phyloP scores from a whole-genome alignment of 1,140 invertebrate genomes.

The Hyles euphorbiae region DNA sequence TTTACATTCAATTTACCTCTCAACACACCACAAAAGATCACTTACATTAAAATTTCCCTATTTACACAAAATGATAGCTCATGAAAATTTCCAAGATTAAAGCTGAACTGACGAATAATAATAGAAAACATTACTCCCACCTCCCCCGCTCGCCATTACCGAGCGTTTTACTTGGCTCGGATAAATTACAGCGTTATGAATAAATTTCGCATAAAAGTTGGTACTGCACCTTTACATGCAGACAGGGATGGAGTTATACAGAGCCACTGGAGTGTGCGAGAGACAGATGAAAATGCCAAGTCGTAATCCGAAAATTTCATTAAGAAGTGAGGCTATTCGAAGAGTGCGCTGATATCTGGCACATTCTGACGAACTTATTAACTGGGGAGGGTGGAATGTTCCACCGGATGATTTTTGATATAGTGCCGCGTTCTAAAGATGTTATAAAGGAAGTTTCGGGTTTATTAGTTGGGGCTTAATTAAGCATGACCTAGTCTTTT shows the following conservation, averaged over 20 bases:
- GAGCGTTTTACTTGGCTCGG: slow-evolving; percentile 57
- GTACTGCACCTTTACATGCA: slow-evolving; percentile 60
- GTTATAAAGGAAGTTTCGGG: slow-evolving; percentile 6
- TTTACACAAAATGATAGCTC: slow-evolving; percentile 44
- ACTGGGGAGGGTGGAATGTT: slow-evolving; percentile 52
- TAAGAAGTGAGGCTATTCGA: slow-evolving; percentile 68
- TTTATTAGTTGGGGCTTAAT: no score
- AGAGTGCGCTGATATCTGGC: slow-evolving; percentile 65
- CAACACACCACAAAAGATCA: background rate
- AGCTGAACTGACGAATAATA: slow-evolving; percentile 59
- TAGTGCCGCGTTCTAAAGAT: slow-evolving; percentile 37
- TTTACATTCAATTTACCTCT: background rate
- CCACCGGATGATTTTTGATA: slow-evolving; percentile 55
- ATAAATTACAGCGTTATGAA: slow-evolving; percentile 74
- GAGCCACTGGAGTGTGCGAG: slow-evolving; percentile 21
- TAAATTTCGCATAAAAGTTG: slow-evolving; percentile 73
- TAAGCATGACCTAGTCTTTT: no score
- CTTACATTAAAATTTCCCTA: slow-evolving; percentile 11
- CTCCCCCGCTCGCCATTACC: slow-evolving; percentile 47
- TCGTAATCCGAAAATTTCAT: slow-evolving; percentile 74
- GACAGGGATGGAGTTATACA: slow-evolving; percentile 42
- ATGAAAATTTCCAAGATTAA: slow-evolving; percentile 49
- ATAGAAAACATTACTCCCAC: slow-evolving; percentile 58
- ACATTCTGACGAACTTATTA: slow-evolving; percentile 64
- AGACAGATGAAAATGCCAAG: slow-evolving; percentile 32